Percentiles rank a stretch among this genome's conserved stretches.
phyloP scores from a whole-genome alignment of 2,797 vertebrate species.

The Syncerus caffer region DNA sequence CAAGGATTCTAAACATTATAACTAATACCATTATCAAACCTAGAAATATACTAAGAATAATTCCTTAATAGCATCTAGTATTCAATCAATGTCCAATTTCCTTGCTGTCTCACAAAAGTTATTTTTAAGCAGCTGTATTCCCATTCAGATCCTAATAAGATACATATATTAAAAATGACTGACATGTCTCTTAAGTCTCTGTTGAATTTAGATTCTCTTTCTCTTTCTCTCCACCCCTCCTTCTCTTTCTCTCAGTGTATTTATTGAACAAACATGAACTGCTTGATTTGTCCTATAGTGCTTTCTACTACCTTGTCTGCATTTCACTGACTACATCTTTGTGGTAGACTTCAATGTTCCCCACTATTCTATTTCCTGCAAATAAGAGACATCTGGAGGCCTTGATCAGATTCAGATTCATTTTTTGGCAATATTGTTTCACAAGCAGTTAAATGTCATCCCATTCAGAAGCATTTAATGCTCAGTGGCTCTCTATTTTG shows the following conservation, averaged over 20 bases:
- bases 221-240: background rate
- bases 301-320: background rate
- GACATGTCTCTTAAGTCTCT: background rate
- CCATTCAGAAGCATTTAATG: background rate
- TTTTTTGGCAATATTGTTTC: background rate
- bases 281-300: background rate
- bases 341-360: background rate
- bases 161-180: background rate
- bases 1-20: background rate
- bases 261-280: background rate
- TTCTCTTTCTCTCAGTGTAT: background rate
- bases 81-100: background rate
- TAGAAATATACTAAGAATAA: background rate
- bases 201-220: background rate
- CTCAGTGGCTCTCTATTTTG: background rate
- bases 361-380: background rate
- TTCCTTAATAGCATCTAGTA: background rate
- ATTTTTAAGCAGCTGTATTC: background rate
- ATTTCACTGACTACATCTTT: background rate
- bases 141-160: background rate
- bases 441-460: background rate
- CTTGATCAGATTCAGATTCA: background rate
- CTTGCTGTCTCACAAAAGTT: background rate
- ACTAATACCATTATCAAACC: background rate
- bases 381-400: background rate